Evolutionary conservation across 2,113 vertebrate genomes (phyloP), one percentile per base, ranked within the genome.

Genomic region (Pteronura brasiliensis): DNA sequence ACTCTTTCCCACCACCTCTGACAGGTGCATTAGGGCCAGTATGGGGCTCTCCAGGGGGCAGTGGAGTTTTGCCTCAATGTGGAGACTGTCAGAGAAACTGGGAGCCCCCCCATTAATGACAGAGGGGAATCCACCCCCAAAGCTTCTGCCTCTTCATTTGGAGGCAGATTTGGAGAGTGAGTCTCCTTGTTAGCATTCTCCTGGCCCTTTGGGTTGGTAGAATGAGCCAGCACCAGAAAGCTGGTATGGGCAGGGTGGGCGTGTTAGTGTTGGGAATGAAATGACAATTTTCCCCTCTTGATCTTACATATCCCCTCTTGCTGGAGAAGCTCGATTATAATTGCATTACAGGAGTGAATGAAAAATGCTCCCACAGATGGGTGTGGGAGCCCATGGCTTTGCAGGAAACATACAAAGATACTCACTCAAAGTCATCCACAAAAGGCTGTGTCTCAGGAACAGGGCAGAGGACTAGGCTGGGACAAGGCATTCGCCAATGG

Each of bases 311-410:
- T 88, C 96, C 11, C 3, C 34, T 93, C 49, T 67, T 57, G 36
- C 92, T 39, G 44, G 83, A 95, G 94, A 74, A 93, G 76, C 81
- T 97, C 94, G 6, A 87, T 98, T 93, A 88, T 97, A 88, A 7
- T 94, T 92, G 1, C 71, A 21, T 84, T 89, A 39, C 25, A 1
- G 63, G 95, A 97, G 79, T 55, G 91, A 98, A 95, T 95, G 87
- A 44, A 55, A 95, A 98, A 49, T 49, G 88, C 34, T 93, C 76
- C 15, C 25, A 8, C 71, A 65, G 39, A 90, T 63, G 63, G 77
- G 69, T 76, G n/a, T n/a, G n/a, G n/a, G n/a, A n/a, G n/a, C n/a
- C n/a, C n/a, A 87, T 44, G 49, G 71, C 18, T 69, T 91, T 25
- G 69, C 72, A 96, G 59, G 1, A 31, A 95, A 98, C 85, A 59